Evolutionary conservation across 1,140 invertebrate genomes (phyloP).

Genomic region (Paraescarpia echinospica): DNA sequence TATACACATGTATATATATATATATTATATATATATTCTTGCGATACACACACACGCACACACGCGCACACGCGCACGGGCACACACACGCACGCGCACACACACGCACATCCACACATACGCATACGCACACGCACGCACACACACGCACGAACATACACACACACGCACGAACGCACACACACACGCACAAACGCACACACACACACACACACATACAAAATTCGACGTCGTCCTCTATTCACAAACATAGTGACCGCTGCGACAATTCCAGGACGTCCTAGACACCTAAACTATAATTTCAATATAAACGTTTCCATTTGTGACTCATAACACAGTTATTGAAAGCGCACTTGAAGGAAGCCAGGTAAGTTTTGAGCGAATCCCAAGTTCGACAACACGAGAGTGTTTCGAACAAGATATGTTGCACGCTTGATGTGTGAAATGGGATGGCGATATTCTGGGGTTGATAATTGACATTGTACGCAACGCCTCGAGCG

Average conservation of each 20-base stretch:
- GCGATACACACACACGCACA: too few species aligned
- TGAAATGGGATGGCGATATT: neutral
- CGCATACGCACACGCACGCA: slow-evolving; percentile 11
- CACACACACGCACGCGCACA: too few species aligned
- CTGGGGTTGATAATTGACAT: neutral
- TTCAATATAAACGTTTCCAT: too few species aligned
- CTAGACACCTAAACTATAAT: too few species aligned
- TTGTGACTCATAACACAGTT: too few species aligned
- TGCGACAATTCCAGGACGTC: too few species aligned
- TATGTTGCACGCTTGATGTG: neutral
- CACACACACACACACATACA: neutral
- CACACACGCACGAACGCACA: slow-evolving; percentile 9
- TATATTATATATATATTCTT: too few species aligned
- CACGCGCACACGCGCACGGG: too few species aligned
- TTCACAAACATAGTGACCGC: too few species aligned
- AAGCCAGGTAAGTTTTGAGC: neutral
- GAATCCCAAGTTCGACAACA: neutral
- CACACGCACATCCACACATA: neutral
- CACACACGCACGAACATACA: slow-evolving; percentile 21
- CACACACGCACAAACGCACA: neutral
- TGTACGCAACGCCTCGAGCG: neutral
- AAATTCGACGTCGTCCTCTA: too few species aligned
- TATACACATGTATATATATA: too few species aligned
- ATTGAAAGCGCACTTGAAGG: neutral
- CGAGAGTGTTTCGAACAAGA: neutral